phyloP scores from a whole-genome alignment of 2,797 vertebrate genomes.

The Eulemur rubriventer region DNA sequence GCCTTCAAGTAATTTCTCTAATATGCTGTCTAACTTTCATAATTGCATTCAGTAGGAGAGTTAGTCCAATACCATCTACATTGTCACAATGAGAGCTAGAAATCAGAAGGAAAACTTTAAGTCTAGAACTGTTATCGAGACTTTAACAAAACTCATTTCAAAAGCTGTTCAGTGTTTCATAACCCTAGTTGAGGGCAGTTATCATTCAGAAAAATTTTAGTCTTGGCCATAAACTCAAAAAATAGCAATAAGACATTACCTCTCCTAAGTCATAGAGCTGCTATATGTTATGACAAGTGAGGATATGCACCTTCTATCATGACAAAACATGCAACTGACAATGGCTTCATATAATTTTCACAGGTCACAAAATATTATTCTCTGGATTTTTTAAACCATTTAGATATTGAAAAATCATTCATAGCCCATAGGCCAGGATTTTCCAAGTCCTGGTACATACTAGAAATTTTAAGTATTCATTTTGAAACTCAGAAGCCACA shows the following conservation, averaged over 20 bases:
- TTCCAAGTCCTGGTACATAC: not conserved
- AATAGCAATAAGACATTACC: not conserved
- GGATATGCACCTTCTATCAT: not conserved
- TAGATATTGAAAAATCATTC: not conserved
- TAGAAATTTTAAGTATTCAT: not conserved
- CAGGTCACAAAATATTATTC: not conserved
- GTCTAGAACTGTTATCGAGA: not conserved
- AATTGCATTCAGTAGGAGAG: not conserved
- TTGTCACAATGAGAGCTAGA: not conserved
- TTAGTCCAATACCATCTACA: not conserved
- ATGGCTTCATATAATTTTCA: not conserved
- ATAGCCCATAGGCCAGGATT: not conserved
- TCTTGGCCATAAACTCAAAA: not conserved
- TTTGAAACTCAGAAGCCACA: not conserved
- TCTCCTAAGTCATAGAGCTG: not conserved
- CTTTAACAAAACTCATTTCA: conserved; percentile 28
- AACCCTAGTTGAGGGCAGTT: not conserved
- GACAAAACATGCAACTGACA: not conserved
- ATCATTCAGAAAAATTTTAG: not conserved
- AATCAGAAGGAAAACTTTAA: not conserved
- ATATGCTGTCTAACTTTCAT: not conserved
- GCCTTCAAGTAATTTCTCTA: not conserved
- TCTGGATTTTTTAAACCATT: not conserved
- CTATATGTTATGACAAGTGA: not conserved
- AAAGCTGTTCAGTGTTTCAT: not conserved